Evolutionary conservation across 2,113 vertebrate genomes (phyloP), one percentile per base, ranked within the genome.

Genomic region (Sander vitreus): DNA sequence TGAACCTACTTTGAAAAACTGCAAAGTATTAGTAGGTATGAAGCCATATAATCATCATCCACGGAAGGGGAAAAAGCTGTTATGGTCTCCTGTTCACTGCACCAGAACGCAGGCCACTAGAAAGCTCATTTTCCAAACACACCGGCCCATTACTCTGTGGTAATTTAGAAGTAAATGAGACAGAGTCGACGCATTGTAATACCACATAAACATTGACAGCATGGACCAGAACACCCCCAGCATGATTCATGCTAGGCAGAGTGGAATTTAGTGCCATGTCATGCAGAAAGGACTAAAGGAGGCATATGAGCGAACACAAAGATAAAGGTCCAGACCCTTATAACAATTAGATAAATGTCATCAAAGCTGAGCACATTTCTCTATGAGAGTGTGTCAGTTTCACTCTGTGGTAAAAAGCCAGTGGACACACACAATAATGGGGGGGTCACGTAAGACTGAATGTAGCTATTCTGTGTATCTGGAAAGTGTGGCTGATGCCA

Each of bases 151-250:
- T 88, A 76, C 68, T 88, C 59, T 21, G 73, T 55, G 85, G 72
- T 83, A 58, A 89, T 88, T 91, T 76, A 50, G 30, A 75, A 59
- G 69, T 83, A 89, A 93, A 89, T 85, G 85, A 89, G 81, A 90
- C 73, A 33, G 33, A 85, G 80, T 47, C 30, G 3, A 71, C 3
- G 27, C 84, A 83, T 85, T 90, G 85, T 60, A 80, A 86, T 73
- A 74, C 67, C 83, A 88, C 84, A 88, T 84, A 90, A 86, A 80
- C 85, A 86, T 51, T 76, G 78, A 85, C 84, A 48, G 62, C 79
- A 21, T 58, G 39, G 81, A 76, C 51, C 79, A 74, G 68, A 85
- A 84, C 48, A 53, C 58, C 60, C 65, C 39, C 21, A 2, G 64
- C 59, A 23, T 81, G 88, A 83, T 86, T 86, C 79, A 76, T 77